These are phyloP conservation scores for Drosophila acutilabella DNA, from an alignment of 2,888 invertebrate species.

Conservation along the genomic window DNA sequence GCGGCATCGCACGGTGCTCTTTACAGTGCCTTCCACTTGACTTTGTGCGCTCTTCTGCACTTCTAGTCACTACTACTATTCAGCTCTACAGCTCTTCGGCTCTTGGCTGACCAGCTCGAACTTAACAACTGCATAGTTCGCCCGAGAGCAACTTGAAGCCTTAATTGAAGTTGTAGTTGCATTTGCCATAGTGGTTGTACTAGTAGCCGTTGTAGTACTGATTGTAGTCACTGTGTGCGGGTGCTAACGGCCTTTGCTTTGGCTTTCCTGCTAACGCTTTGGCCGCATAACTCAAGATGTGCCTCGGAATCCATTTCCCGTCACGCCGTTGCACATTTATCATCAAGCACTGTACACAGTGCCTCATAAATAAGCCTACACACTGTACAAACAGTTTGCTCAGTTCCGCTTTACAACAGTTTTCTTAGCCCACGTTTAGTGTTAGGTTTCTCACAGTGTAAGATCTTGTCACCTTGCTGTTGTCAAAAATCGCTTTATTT, in stretches of 20 bases:
- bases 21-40: slow-evolving; percentile 49
- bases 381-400: slow-evolving; percentile 45
- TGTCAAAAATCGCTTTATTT: slow-evolving; percentile 72
- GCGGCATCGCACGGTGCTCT: slow-evolving; percentile 19
- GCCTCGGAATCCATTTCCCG: slow-evolving; percentile 63
- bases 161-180: slow-evolving; percentile 60
- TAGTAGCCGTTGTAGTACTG: slow-evolving; percentile 2
- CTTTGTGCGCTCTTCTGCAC: slow-evolving; percentile 37
- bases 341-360: slow-evolving; percentile 49
- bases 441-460: slow-evolving; percentile 54
- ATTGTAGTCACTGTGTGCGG: slow-evolving; percentile 2
- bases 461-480: slow-evolving; percentile 58
- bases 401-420: slow-evolving; percentile 40
- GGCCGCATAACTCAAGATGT: slow-evolving; percentile 58
- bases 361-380: slow-evolving; percentile 67
- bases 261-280: slow-evolving; percentile 25
- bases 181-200: neutral
- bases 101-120: slow-evolving; percentile 51
- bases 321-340: slow-evolving; percentile 59
- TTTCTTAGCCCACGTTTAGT: slow-evolving; percentile 71
- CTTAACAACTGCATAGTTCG: slow-evolving; percentile 52
- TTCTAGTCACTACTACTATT: too few species aligned
- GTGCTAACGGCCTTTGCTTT: slow-evolving; percentile 21
- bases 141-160: slow-evolving; percentile 39
- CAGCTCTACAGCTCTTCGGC: slow-evolving; percentile 14